These are phyloP conservation scores for Synergus laeviventris DNA, from an alignment of 2,888 invertebrate species.

Conservation along the genomic window DNA sequence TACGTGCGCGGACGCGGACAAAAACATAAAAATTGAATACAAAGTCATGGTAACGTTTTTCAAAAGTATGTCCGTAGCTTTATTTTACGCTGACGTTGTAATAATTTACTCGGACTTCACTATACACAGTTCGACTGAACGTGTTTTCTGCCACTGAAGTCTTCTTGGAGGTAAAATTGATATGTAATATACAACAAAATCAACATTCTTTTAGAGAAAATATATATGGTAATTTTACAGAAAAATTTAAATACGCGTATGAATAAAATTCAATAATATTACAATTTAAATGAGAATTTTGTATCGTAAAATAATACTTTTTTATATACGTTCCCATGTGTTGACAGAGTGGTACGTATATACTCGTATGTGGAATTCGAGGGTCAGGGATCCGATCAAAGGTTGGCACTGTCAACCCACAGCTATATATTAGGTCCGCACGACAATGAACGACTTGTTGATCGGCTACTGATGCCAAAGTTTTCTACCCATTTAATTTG, in stretches of 20 bases:
- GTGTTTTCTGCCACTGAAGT: not conserved
- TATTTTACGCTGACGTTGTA: conserved; percentile 36
- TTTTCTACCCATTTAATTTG: conserved; percentile 42
- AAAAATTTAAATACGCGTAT: too few species aligned
- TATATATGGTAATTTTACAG: too few species aligned
- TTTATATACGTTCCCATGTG: too few species aligned
- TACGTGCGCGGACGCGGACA: conserved; percentile 3
- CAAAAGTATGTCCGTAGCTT: conserved; percentile 6
- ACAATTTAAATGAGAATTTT: not conserved
- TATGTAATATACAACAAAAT: too few species aligned
- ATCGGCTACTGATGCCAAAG: conserved; percentile 51
- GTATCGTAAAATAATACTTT: not conserved
- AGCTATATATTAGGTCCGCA: conserved; percentile 49
- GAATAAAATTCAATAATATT: too few species aligned
- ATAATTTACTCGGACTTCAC: conserved; percentile 44
- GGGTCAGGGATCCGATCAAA: conserved; percentile 59
- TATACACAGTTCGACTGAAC: conserved; percentile 1
- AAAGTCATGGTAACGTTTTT: conserved; percentile 19
- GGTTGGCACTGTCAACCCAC: conserved; percentile 60
- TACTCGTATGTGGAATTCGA: conserved; percentile 59
- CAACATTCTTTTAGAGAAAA: too few species aligned
- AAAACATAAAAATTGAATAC: conserved; percentile 23
- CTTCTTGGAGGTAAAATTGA: too few species aligned
- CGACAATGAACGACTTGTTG: conserved; percentile 59
- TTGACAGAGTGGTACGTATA: conserved; percentile 38